Evolutionary conservation across 2,888 invertebrate species (phyloP).

Genomic region (Rhagonycha fulva): DNA sequence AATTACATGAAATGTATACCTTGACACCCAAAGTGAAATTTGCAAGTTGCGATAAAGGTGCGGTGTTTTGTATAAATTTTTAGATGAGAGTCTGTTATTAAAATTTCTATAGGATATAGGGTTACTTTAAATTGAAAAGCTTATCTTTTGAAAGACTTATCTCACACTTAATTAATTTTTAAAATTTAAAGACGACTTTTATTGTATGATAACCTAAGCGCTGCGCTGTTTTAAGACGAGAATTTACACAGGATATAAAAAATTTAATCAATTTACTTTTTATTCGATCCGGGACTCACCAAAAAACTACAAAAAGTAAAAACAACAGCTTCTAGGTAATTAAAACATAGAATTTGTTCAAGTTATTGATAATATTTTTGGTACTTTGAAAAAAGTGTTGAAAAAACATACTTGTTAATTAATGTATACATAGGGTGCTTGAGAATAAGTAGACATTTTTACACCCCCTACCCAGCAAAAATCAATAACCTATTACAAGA

Average conservation of each 20-base stretch:
- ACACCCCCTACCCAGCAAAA: no score
- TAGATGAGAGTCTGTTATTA: background rate
- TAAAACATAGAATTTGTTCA: no score
- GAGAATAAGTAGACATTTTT: no score
- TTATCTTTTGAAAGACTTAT: background rate
- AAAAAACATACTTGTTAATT: no score
- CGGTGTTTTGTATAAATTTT: background rate
- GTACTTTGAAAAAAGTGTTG: no score
- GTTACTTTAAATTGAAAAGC: background rate
- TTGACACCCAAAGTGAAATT: background rate
- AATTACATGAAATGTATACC: background rate
- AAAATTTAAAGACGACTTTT: background rate
- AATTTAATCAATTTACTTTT: background rate
- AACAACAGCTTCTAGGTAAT: no score
- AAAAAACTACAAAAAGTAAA: no score
- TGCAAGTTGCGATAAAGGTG: background rate
- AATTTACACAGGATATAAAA: background rate
- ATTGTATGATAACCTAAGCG: background rate
- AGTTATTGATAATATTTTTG: no score
- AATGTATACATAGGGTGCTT: no score
- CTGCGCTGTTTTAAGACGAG: background rate
- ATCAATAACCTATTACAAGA: no score
- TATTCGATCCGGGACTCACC: background rate
- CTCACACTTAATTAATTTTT: background rate
- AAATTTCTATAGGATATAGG: background rate